Conservation (phyloP, 2,888 invertebrate species). For the Trachelus tabidus region DNA sequence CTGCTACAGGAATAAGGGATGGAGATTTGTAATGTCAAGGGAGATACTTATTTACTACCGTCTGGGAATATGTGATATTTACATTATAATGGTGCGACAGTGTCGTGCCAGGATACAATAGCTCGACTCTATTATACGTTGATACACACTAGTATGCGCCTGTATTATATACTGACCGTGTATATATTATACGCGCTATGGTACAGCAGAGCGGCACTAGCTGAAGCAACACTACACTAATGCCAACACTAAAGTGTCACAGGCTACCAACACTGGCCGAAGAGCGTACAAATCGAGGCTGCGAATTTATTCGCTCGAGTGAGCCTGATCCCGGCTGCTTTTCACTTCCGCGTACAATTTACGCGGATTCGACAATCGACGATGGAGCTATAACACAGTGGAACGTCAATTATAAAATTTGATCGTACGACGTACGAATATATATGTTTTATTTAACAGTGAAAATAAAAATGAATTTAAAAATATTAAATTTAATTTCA, state of each 20-base stretch:
- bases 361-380: neutral
- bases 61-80: slow-evolving; percentile 54
- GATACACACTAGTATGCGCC: slow-evolving; percentile 6
- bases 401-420: neutral
- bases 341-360: neutral
- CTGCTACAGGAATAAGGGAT: slow-evolving; percentile 18
- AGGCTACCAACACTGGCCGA: neutral
- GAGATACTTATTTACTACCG: slow-evolving; percentile 41
- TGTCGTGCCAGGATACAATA: slow-evolving; percentile 31
- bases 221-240: neutral
- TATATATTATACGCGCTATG: neutral
- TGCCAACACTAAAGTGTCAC: neutral
- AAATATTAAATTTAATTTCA: neutral
- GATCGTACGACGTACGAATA: neutral
- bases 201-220: neutral
- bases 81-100: slow-evolving; percentile 51
- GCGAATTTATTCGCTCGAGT: neutral
- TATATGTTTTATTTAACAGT: neutral
- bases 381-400: neutral
- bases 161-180: neutral
- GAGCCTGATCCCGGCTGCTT: neutral
- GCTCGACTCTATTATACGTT: slow-evolving; percentile 37
- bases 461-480: neutral
- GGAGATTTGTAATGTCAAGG: slow-evolving; percentile 31
- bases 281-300: neutral